These are phyloP conservation scores for Penaeus monodon DNA, from an alignment of 2,888 invertebrate species.

Conservation along the genomic window DNA sequence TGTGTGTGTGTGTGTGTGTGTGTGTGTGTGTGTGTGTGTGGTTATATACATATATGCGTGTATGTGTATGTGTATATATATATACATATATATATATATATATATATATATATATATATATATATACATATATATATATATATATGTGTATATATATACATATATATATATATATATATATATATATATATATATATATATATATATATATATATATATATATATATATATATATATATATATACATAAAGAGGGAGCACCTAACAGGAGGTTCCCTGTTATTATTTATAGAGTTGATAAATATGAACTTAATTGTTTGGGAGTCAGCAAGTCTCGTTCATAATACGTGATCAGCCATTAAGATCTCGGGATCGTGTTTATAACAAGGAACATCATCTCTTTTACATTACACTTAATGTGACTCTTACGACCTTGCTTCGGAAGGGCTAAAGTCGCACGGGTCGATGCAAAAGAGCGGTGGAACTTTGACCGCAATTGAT, in stretches of 20 bases:
- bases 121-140: too few species aligned
- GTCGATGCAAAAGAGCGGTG: too few species aligned
- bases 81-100: not conserved
- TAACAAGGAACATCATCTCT: constrained; percentile 42
- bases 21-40: constrained; percentile 29
- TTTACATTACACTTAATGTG: not conserved
- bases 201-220: too few species aligned
- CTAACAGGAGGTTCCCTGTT: too few species aligned
- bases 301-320: constrained; percentile 22
- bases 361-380: constrained; percentile 39
- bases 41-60: constrained; percentile 3
- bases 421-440: constrained; percentile 3
- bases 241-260: too few species aligned
- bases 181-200: too few species aligned
- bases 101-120: not conserved
- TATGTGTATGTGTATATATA: constrained; percentile 15
- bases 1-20: not conserved
- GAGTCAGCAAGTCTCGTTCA: constrained; percentile 32
- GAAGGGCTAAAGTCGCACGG: constrained; percentile 26
- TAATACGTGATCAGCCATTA: constrained; percentile 49
- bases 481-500: too few species aligned
- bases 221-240: too few species aligned
- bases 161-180: too few species aligned
- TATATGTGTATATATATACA: too few species aligned
- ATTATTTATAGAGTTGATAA: too few species aligned